phyloP scores from a whole-genome alignment of 1,140 invertebrate genomes.

The Hycleus cichorii region DNA sequence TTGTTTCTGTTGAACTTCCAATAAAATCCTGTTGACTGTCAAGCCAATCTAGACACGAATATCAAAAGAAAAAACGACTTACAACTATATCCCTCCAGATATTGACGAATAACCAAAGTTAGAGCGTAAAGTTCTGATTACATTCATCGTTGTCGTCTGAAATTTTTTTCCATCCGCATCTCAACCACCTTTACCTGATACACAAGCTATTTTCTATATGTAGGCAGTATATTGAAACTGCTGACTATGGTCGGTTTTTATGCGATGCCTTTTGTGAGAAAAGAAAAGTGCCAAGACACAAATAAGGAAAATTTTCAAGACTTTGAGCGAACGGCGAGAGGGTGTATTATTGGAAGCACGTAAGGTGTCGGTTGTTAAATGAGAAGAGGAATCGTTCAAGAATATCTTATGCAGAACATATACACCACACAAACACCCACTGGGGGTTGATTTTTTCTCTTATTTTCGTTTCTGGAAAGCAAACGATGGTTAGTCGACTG shows the following conservation, averaged over 20 bases:
- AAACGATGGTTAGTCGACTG: too few species aligned
- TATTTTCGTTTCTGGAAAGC: too few species aligned
- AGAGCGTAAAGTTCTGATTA: background rate
- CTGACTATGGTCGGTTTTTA: constrained; percentile 14
- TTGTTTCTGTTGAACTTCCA: too few species aligned
- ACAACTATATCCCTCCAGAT: too few species aligned
- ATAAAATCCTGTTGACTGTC: too few species aligned
- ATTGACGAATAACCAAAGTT: too few species aligned
- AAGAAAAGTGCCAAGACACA: background rate
- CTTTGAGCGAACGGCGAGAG: constrained; percentile 9
- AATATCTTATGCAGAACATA: constrained; percentile 12
- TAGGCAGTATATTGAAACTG: constrained; percentile 1
- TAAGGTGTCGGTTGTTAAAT: constrained; percentile 21
- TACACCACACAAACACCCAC: background rate
- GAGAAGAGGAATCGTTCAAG: constrained; percentile 1
- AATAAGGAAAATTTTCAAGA: constrained; percentile 22
- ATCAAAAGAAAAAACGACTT: too few species aligned
- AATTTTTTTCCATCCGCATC: constrained; percentile 2
- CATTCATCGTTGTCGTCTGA: constrained; percentile 1
- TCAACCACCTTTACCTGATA: constrained; percentile 7
- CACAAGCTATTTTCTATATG: constrained; percentile 1
- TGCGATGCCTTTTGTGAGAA: constrained; percentile 12
- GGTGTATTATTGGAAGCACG: constrained; percentile 18
- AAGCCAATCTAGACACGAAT: too few species aligned
- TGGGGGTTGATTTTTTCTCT: too few species aligned